phyloP scores from a whole-genome alignment of 2,888 invertebrate genomes.

The Pristionchus entomophagus region DNA sequence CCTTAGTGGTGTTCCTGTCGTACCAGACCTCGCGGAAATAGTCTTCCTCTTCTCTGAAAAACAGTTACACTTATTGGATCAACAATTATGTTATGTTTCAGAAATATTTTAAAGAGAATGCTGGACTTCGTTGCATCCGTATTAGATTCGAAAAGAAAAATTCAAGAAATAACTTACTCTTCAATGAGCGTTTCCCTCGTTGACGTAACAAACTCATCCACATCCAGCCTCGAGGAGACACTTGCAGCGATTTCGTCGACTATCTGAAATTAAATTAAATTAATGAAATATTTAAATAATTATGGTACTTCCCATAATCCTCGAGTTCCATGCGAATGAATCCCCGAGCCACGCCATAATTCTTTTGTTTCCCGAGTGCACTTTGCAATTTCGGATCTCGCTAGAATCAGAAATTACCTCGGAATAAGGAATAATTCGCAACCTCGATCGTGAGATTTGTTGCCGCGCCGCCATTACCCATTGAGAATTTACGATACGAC shows the following conservation, averaged over 20 bases:
- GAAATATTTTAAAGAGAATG: background rate
- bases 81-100: background rate
- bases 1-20: slow-evolving; percentile 49
- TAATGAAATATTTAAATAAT: background rate
- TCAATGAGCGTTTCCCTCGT: slow-evolving; percentile 5
- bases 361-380: background rate
- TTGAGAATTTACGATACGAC: slow-evolving; percentile 20
- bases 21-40: slow-evolving; percentile 61
- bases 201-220: background rate
- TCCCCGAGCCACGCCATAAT: background rate
- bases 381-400: background rate
- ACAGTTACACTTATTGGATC: background rate
- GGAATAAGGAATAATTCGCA: background rate
- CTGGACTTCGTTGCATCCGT: no score
- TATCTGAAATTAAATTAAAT: background rate
- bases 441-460: background rate
- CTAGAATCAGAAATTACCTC: background rate
- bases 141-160: no score
- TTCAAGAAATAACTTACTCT: background rate
- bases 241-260: background rate
- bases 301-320: background rate
- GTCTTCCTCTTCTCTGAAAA: slow-evolving; percentile 53
- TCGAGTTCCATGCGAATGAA: background rate
- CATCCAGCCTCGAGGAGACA: background rate
- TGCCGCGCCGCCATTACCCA: background rate